phyloP scores from a whole-genome alignment of 2,797 vertebrate genomes.

The Oryzias dopingdopingensis region DNA sequence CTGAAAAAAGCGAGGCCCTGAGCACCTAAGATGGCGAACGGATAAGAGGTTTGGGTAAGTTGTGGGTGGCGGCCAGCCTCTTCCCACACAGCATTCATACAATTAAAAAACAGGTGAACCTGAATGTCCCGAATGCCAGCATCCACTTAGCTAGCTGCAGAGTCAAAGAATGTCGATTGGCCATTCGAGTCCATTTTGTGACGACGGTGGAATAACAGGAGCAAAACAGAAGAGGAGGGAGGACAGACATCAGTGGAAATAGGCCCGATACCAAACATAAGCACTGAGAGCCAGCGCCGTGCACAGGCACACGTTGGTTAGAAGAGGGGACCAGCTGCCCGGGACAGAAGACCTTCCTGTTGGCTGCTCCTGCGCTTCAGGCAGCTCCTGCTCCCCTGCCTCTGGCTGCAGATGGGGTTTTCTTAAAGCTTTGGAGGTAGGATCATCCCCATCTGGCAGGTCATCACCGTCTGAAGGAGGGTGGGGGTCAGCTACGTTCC shows the following conservation, averaged over 20 bases:
- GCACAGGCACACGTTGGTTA: constrained; percentile 89
- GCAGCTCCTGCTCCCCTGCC: constrained; percentile 7
- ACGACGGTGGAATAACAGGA: constrained; percentile 38
- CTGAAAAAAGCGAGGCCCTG: constrained; percentile 77
- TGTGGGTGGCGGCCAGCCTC: constrained; percentile 21
- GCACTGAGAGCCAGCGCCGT: constrained; percentile 87
- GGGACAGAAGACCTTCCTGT: constrained; percentile 55
- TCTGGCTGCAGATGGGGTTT: constrained; percentile 47
- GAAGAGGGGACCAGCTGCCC: constrained; percentile 84
- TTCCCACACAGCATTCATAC: constrained; percentile 42
- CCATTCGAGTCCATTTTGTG: constrained; percentile 46
- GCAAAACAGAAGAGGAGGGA: constrained; percentile 21
- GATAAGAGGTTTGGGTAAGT: constrained; percentile 38
- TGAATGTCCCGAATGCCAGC: constrained; percentile 42
- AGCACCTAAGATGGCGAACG: constrained; percentile 63
- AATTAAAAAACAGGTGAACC: constrained; percentile 45
- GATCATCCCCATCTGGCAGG: constrained; percentile 43
- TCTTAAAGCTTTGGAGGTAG: constrained; percentile 32
- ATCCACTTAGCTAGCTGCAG: constrained; percentile 36
- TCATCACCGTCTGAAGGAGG: constrained; percentile 21
- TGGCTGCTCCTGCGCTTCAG: constrained; percentile 10
- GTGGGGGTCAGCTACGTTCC: constrained; percentile 50
- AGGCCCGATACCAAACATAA: constrained; percentile 92
- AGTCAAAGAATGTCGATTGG: constrained; percentile 46
- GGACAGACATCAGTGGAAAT: constrained; percentile 85